Conservation (phyloP, 1,140 invertebrate genomes). For the Drosophila chauvacae region DNA sequence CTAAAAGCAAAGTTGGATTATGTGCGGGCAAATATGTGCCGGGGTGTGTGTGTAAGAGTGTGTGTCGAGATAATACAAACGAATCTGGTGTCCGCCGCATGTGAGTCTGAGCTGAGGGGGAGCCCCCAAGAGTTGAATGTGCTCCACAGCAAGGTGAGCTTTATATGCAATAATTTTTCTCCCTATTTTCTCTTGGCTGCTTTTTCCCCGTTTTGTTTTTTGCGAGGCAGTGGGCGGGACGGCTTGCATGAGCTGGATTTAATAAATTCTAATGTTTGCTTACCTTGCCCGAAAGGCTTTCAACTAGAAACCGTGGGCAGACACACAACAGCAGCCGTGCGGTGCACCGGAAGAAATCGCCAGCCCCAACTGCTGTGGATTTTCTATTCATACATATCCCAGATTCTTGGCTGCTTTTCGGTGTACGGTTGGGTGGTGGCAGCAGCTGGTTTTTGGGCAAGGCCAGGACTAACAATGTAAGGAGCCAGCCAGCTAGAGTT, state of each 20-base stretch:
- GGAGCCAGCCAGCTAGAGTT: conserved; percentile 19
- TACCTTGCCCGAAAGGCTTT: conserved; percentile 75
- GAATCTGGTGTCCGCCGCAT: conserved; percentile 35
- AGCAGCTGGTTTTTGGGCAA: conserved; percentile 42
- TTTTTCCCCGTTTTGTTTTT: conserved; percentile 12
- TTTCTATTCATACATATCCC: background rate
- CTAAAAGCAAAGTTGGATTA: conserved; percentile 76
- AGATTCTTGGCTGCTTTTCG: background rate
- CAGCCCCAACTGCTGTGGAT: background rate
- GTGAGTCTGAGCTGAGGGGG: background rate
- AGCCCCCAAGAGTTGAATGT: conserved; percentile 65
- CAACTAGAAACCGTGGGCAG: conserved; percentile 58
- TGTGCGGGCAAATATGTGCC: conserved; percentile 36
- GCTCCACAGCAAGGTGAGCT: conserved; percentile 57
- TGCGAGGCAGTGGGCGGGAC: conserved; percentile 6
- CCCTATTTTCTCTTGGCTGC: conserved; percentile 30
- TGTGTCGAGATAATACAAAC: conserved; percentile 55
- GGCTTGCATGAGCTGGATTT: conserved; percentile 64
- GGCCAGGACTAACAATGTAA: conserved; percentile 30
- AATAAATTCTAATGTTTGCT: conserved; percentile 82
- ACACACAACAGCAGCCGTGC: background rate
- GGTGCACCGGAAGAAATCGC: background rate
- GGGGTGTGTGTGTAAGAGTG: conserved; percentile 1
- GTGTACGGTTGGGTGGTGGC: conserved; percentile 8
- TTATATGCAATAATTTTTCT: conserved; percentile 76